Evolutionary conservation across 2,888 invertebrate species (phyloP), one percentile per base, ranked within the genome.

Genomic region (Fabriciana adippe): DNA sequence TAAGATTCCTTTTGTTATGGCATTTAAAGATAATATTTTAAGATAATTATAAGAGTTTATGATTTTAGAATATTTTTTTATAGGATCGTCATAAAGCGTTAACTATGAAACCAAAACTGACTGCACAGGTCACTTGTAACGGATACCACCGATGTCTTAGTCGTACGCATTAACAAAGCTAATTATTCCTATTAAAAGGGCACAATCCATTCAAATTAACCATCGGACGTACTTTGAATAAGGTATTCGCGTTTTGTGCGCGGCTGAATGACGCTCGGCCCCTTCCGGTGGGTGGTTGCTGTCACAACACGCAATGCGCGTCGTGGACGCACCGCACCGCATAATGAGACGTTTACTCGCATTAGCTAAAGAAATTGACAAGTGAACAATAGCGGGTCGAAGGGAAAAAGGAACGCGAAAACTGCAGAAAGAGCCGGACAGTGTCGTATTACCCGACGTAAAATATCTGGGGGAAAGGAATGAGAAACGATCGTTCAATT

Each of bases 361-460:
- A 92, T 92, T 92, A 92, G 92, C 92, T 89, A 90, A 92, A 92
- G 91, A 90, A 92, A 92, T 92, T 92, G 92, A 92, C 91, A 92
- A 91, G 91, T 92, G 92, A 91, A 92, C 92, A 92, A 92, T 92
- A 91, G 92, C 87, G 82, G 83, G 79, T 78, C 82, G 79, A 82
- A 81, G 86, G 85, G 81, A 88, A 91, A 91, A 91, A 89, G 81
- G 84, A 88, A 83, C 78, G 86, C 85, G 87, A 88, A 84, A 89
- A 87, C 87, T 81, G 87, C 87, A 91, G 90, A 92, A 91, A 89
- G 89, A 88, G 90, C 90, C 89, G 92, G 91, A 91, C 92, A 90
- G 92, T 92, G 90, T 90, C 90, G 92, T 91, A 90, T 92, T 92
- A 92, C 92, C 84, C 87, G 89, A 90, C 90, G 91, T 90, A 89